Base-by-base conservation (phyloP, 2,888 invertebrate genomes). In the Poecilobothrus nobilitatus region DNA sequence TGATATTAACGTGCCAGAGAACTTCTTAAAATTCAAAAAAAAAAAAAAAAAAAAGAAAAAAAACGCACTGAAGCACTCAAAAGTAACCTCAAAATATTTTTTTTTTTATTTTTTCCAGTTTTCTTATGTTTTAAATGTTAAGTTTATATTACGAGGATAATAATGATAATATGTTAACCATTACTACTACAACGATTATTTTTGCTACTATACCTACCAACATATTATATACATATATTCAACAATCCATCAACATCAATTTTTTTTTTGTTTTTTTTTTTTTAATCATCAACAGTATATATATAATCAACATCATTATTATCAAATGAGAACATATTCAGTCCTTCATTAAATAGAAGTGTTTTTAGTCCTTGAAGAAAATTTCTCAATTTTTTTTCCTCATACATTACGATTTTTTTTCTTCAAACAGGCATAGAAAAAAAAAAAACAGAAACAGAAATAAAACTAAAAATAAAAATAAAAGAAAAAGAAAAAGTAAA, bases 291-390 rank as follows among this genome's bases (percentile, higher is more conserved):
- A 12, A 6, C 15, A 41, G 15, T 18, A 53, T 4, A 53, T 53
- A 53, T 18, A 53, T 18, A 53, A 53, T 53, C 53, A 53, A 15
- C n/a, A 53, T 53, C 53, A 53, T 6, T 53, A 53, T 53, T 18
- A 53, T 53, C 7, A 15, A 2, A 53, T 9, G 2, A 15, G 15
- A 53, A 53, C 53, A 53, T 53, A 53, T 53, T 53, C 53, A 53
- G 53, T 18, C 53, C 53, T 53, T 53, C 53, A 53, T 53, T 53
- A 53, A 53, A 53, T 53, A 53, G 12, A 18, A 53, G 53, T 53
- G 53, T n/a, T 53, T 27, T 53, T 53, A 53, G 53, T 53, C 53
- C 53, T 53, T 53, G 53, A 53, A 53, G 53, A n/a, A 53, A 53
- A 53, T 18, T 53, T 18, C n/a, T 12, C 18, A 15, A 41, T 41